Evolutionary conservation across 2,113 vertebrate species (phyloP).

Genomic region (Lophotis ruficrista): DNA sequence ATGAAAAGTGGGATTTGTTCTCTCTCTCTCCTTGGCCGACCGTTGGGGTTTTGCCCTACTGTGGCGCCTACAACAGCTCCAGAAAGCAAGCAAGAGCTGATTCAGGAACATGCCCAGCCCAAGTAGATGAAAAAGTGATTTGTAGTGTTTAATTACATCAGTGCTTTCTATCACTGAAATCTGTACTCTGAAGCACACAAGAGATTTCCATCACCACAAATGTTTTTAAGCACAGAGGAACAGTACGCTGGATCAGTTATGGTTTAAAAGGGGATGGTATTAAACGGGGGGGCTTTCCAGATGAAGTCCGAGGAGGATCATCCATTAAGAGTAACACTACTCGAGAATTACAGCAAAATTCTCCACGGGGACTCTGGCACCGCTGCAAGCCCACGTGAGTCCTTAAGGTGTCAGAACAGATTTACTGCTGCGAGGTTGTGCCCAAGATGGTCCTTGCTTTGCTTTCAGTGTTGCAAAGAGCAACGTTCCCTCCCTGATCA

Average conservation of each 20-base stretch:
- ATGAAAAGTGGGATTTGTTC: not conserved
- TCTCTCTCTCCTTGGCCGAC: no score
- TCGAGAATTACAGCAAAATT: not conserved
- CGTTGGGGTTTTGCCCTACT: not conserved
- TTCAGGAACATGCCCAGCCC: not conserved
- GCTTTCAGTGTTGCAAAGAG: not conserved
- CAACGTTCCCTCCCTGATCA: not conserved
- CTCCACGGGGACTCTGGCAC: not conserved
- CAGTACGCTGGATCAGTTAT: accelerated
- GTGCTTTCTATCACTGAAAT: not conserved
- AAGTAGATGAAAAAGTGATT: not conserved
- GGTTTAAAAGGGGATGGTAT: not conserved
- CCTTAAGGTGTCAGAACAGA: not conserved
- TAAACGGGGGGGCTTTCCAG: not conserved
- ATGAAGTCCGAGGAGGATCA: not conserved
- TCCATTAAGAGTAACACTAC: not conserved
- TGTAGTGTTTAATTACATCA: not conserved
- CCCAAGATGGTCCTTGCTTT: not conserved
- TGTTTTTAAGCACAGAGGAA: not conserved
- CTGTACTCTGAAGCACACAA: not conserved
- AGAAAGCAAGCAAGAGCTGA: not conserved
- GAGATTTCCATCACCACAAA: not conserved
- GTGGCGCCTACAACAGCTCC: not conserved
- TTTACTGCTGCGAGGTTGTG: not conserved
- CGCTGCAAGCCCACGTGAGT: not conserved